Percentiles rank a stretch among this genome's conserved stretches.
Conservation (phyloP, 2,113 vertebrate genomes). For the Electrona antarctica region DNA sequence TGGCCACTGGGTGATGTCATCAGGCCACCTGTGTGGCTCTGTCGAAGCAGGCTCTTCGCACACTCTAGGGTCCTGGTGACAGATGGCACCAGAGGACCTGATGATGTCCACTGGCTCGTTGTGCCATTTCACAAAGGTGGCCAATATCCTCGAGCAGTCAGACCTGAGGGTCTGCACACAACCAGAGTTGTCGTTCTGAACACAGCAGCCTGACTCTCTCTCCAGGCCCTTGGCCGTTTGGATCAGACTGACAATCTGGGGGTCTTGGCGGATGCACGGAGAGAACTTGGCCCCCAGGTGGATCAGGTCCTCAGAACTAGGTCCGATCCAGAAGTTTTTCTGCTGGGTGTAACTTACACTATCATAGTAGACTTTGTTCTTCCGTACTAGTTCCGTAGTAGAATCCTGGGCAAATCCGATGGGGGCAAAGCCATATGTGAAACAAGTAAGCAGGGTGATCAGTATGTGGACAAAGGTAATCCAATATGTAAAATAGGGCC, state of each 20-base stretch:
- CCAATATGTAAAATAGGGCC: slow-evolving; percentile 98
- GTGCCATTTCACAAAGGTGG: slow-evolving; percentile 91
- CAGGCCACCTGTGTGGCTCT: slow-evolving; percentile 86
- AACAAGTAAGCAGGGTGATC: slow-evolving; percentile 90
- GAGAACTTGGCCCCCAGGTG: slow-evolving; percentile 97
- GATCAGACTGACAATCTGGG: slow-evolving; percentile 83
- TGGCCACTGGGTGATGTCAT: slow-evolving; percentile 95
- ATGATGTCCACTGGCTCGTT: slow-evolving; percentile 62
- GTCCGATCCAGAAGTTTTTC: slow-evolving; percentile 98
- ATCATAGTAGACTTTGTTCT: slow-evolving; percentile 94
- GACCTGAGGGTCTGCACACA: slow-evolving; percentile 89
- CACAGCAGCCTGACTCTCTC: slow-evolving; percentile 88
- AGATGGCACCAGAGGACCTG: slow-evolving; percentile 86
- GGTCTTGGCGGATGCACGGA: slow-evolving; percentile 90
- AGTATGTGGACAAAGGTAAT: slow-evolving; percentile 95
- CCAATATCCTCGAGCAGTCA: slow-evolving; percentile 92
- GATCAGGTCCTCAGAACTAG: slow-evolving; percentile 92
- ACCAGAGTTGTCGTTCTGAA: slow-evolving; percentile 95
- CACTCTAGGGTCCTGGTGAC: slow-evolving; percentile 94
- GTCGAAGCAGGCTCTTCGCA: slow-evolving; percentile 93
- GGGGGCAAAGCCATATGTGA: slow-evolving; percentile 93
- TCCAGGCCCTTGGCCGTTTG: slow-evolving; percentile 82
- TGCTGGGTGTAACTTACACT: slow-evolving; percentile 94
- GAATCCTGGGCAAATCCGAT: slow-evolving; percentile 93
- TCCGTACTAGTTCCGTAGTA: slow-evolving; percentile 88